Conservation (phyloP, 2,888 invertebrate genomes). For the Lasioglossum leucozonium region DNA sequence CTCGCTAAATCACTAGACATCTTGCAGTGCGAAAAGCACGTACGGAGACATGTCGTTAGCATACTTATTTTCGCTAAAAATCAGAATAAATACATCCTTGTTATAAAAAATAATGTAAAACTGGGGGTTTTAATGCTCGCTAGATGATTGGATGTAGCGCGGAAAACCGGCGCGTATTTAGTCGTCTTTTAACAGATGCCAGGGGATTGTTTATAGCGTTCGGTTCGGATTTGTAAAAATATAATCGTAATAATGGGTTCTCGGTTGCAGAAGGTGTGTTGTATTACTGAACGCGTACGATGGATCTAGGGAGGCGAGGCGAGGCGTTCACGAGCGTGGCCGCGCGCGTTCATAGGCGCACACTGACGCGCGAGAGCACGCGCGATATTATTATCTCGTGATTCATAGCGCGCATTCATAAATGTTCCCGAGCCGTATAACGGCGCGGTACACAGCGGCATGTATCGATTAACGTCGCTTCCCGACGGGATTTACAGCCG, state of each 20-base stretch:
- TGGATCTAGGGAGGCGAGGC: constrained; percentile 27
- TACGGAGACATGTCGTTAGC: neutral
- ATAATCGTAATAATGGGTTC: constrained; percentile 31
- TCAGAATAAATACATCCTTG: neutral
- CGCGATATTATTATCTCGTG: constrained; percentile 80
- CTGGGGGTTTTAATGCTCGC: too few species aligned
- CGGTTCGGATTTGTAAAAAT: neutral
- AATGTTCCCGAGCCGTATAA: constrained; percentile 75
- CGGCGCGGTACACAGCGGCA: constrained; percentile 72
- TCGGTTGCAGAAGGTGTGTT: constrained; percentile 15
- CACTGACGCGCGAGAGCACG: constrained; percentile 36
- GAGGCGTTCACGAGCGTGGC: constrained; percentile 17
- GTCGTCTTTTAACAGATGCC: neutral
- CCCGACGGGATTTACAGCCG: constrained; percentile 79
- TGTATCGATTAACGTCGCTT: constrained; percentile 83
- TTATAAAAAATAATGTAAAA: neutral
- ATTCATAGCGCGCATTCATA: constrained; percentile 82
- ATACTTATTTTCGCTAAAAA: neutral
- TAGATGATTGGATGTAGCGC: too few species aligned
- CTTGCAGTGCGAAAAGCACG: too few species aligned
- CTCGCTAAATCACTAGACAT: too few species aligned
- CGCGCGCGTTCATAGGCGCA: constrained; percentile 46
- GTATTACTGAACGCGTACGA: constrained; percentile 3
- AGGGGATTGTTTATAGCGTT: neutral
- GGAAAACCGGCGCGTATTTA: neutral